Conservation (phyloP, 2,797 vertebrate genomes). For the Halcyon chelicuti region DNA sequence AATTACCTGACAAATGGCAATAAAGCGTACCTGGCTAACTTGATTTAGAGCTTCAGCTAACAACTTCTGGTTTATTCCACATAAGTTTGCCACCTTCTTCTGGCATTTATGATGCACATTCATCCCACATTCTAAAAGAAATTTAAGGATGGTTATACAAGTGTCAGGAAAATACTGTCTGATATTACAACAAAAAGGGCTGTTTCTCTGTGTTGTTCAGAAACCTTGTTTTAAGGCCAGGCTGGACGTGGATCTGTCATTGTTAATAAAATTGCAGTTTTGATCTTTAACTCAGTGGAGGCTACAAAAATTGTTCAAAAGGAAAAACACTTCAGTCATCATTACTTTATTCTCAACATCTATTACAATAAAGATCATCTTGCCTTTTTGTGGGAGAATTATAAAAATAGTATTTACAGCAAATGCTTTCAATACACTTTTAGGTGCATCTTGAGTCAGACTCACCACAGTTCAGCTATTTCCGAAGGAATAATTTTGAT, state of each 20-base stretch:
- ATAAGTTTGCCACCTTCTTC: conserved; percentile 95
- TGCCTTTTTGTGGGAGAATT: neutral
- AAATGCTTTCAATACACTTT: neutral
- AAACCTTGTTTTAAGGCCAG: neutral
- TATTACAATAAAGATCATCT: neutral
- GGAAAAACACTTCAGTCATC: neutral
- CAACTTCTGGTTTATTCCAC: conserved; percentile 98
- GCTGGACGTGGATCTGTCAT: neutral
- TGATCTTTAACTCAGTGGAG: neutral
- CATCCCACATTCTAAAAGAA: conserved; percentile 89
- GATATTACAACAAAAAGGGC: neutral
- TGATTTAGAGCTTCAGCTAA: conserved; percentile 93
- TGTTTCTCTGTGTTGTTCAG: neutral
- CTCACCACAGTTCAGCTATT: neutral
- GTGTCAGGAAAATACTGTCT: neutral
- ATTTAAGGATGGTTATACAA: neutral
- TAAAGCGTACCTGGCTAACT: conserved; percentile 86
- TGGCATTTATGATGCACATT: conserved; percentile 94
- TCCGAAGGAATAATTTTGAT: neutral
- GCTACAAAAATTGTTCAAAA: neutral
- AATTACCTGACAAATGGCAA: neutral
- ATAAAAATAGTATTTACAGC: neutral
- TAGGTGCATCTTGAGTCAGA: neutral
- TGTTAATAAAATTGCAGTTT: neutral
- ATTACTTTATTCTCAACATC: neutral